A percentile compares a stretch with the other conserved stretches of the same genome.
These are phyloP conservation scores for Hirundo rustica DNA, from an alignment of 2,797 vertebrate species.

Conservation along the genomic window DNA sequence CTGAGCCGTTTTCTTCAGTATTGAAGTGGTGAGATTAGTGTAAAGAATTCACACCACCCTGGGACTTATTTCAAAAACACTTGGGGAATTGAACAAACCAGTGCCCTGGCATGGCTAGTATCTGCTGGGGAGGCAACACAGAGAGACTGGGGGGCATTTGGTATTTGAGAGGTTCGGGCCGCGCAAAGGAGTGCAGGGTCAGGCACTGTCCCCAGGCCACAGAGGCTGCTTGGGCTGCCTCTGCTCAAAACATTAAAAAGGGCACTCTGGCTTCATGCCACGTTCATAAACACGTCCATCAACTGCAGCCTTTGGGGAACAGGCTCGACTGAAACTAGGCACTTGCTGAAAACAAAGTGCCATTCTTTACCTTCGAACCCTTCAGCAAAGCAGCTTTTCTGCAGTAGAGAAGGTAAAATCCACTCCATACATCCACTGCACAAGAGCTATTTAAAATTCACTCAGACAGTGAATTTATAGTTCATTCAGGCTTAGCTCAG, in stretches of 20 bases:
- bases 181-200: accelerated
- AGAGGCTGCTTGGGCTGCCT: neutral
- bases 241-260: neutral
- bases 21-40: neutral
- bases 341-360: neutral
- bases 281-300: neutral
- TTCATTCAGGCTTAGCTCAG: neutral
- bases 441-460: neutral
- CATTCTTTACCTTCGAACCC: neutral
- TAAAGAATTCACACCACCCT: neutral
- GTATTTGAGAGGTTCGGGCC: neutral
- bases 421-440: neutral
- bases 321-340: neutral
- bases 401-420: neutral
- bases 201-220: neutral
- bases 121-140: neutral
- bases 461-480: neutral
- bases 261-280: neutral
- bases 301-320: neutral
- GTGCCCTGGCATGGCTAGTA: no score
- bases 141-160: neutral
- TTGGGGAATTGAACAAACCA: neutral
- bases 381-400: neutral
- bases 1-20: neutral
- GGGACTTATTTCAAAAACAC: neutral